Conservation (phyloP, 1,140 invertebrate genomes). For the Drosophila bifasciata region DNA sequence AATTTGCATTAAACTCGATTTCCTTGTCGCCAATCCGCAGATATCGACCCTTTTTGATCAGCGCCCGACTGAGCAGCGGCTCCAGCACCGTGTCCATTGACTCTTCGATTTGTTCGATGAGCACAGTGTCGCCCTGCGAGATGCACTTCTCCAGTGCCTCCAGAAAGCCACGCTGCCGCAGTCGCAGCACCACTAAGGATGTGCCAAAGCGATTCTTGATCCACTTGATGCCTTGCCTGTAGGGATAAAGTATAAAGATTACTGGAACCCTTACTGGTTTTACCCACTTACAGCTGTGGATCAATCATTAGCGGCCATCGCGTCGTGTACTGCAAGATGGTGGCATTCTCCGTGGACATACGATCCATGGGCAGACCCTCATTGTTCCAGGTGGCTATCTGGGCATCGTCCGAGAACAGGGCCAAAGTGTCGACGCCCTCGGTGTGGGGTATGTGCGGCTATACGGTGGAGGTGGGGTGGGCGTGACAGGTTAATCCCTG, state of each 20-base stretch:
- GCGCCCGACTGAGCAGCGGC: conserved; percentile 93
- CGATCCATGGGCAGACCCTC: conserved; percentile 95
- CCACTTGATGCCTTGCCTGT: conserved; percentile 95
- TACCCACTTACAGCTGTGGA: conserved; percentile 87
- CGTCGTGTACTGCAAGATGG: conserved; percentile 94
- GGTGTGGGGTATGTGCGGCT: conserved; percentile 92
- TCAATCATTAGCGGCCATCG: conserved; percentile 98
- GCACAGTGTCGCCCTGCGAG: conserved; percentile 89
- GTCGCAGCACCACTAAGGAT: conserved; percentile 89
- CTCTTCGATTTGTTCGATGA: conserved; percentile 97
- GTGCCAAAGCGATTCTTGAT: conserved; percentile 94
- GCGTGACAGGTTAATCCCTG: conserved; percentile 1
- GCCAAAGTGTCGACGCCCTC: conserved; percentile 91
- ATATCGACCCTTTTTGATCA: conserved; percentile 93
- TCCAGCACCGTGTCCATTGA: conserved; percentile 95
- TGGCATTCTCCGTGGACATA: conserved; percentile 98
- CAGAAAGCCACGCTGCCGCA: conserved; percentile 93
- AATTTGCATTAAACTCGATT: conserved; percentile 93
- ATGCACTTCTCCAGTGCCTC: conserved; percentile 93
- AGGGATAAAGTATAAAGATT: not conserved
- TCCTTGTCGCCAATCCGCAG: conserved; percentile 95
- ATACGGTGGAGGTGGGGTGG: not conserved
- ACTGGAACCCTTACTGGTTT: not conserved
- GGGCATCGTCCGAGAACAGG: conserved; percentile 95
- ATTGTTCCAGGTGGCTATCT: conserved; percentile 97